phyloP scores from a whole-genome alignment of 2,888 invertebrate species.

The Augiades crinisus region DNA sequence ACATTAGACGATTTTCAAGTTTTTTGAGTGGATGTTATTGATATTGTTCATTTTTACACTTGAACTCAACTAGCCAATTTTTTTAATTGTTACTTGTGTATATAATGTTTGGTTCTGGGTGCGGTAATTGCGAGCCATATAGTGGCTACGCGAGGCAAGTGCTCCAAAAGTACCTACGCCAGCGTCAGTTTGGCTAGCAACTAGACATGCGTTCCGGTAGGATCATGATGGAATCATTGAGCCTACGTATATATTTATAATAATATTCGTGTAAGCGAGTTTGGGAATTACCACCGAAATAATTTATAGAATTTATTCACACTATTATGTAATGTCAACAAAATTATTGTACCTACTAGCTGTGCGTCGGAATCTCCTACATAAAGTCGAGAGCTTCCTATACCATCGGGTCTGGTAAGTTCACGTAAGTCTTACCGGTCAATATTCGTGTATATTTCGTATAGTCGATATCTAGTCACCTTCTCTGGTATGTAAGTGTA shows the following conservation, averaged over 20 bases:
- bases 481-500: too few species aligned
- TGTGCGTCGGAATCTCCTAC: too few species aligned
- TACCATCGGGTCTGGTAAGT: too few species aligned
- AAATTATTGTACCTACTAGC: too few species aligned
- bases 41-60: slow-evolving; percentile 23
- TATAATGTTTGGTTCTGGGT: slow-evolving; percentile 5
- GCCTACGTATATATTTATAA: slow-evolving; percentile 16
- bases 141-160: not conserved
- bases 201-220: slow-evolving; percentile 2
- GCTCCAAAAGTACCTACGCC: not conserved
- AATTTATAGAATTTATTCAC: slow-evolving; percentile 3
- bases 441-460: too few species aligned
- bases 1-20: slow-evolving; percentile 24
- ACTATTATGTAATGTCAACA: too few species aligned
- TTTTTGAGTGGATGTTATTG: slow-evolving; percentile 22
- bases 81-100: slow-evolving; percentile 19
- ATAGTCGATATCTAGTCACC: too few species aligned
- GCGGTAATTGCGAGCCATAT: not conserved
- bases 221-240: slow-evolving; percentile 23
- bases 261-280: slow-evolving; percentile 1
- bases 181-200: not conserved
- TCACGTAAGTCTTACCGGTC: too few species aligned
- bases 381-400: too few species aligned
- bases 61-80: slow-evolving; percentile 29
- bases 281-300: slow-evolving; percentile 4